Percentiles rank a stretch among this genome's conserved stretches.
phyloP scores from a whole-genome alignment of 2,113 vertebrate species.

The Chauna torquata region DNA sequence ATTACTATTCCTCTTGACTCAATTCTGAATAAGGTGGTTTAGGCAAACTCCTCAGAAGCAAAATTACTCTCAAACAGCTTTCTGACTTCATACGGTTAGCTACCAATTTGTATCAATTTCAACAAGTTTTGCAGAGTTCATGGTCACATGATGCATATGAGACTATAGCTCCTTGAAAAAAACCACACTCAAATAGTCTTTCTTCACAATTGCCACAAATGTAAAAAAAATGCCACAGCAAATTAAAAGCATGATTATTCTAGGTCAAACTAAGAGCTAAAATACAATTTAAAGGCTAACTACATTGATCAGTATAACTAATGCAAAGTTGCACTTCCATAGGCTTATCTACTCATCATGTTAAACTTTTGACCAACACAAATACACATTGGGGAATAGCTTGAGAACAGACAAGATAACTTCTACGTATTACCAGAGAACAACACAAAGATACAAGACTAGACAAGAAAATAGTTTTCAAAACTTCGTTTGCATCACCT shows the following conservation, averaged over 20 bases:
- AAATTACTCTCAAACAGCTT: background rate
- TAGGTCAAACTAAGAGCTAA: background rate
- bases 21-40: background rate
- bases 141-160: background rate
- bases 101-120: background rate
- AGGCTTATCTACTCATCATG: background rate
- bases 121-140: background rate
- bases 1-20: background rate
- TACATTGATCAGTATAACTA: background rate
- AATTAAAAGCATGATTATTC: background rate
- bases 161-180: background rate
- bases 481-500: background rate
- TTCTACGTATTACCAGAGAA: background rate
- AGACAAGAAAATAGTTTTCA: background rate
- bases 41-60: background rate
- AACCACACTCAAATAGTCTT: background rate
- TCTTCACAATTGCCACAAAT: background rate
- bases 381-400: background rate
- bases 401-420: background rate
- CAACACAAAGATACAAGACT: background rate
- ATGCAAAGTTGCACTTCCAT: background rate
- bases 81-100: background rate
- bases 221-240: background rate
- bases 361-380: background rate
- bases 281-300: background rate